Base-by-base conservation (phyloP, 2,888 invertebrate species). In the Himalopsyche tibetana region DNA sequence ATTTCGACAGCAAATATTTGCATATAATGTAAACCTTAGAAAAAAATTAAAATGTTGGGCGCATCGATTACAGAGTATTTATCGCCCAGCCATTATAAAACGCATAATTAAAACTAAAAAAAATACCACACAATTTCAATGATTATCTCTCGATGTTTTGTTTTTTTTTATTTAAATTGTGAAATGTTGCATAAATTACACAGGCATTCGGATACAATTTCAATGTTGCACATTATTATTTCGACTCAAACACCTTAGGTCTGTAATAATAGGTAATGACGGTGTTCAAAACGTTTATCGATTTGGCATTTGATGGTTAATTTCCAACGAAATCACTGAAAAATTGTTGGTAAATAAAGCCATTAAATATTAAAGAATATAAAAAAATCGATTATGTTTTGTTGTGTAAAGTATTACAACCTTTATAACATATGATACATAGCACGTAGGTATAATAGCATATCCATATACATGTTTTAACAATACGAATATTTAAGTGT, bases 321-420 rank as follows among this genome's bases (percentile, higher is more conserved):
- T 63, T 63, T 63, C 19, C 63, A 63, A 19, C 19, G 28, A 19
- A 63, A 63, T 63, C 28, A 63, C 63, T 19, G 28, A 19, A 63
- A 56, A 63, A 63, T 63, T 28, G 19, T 63, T 63, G 63, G 19
- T 63, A 63, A 63, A 63, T 63, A 28, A 63, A 63, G 63, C 63
- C n/a, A 63, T 63, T 63, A 63, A 63, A 63, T 63, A 63, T n/a
- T 19, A 8, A 19, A 19, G 63, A 28, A 19, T 4, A 63, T 19
- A 63, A 63, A 19, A n/a, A 19, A 4, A 19, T 19, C 8, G 8
- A 63, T 63, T n/a, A 12, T 55, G 6, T 19, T 63, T 19, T 63
- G 28, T 63, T 63, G 19, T 63, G 63, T 63, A 63, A 63, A 19
- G 28, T 19, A 19, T 63, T 19, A 45, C 8, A 45, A 45, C 11